Base-by-base conservation (phyloP, 2,113 vertebrate species). In the Panthera leo region DNA sequence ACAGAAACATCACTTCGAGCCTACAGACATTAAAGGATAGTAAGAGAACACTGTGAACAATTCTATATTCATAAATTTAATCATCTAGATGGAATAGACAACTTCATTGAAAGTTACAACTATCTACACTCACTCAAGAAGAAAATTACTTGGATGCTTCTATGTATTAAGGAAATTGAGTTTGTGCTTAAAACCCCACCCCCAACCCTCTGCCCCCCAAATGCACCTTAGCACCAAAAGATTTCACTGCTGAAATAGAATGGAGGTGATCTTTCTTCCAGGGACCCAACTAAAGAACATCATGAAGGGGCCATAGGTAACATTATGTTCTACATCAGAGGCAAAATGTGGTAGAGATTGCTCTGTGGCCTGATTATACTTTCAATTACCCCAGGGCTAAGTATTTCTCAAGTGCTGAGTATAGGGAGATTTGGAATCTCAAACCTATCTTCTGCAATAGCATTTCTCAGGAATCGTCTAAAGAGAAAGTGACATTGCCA, bases 401-500 rank as follows among this genome's bases (percentile, higher is more conserved):
- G 58, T 89, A 95, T 97, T 96, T 93, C 89, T 94, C 96, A 96
- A 95, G 42, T 85, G 21, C 48, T 84, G 73, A 93, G 73, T 83
- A 85, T 55, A 76, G n/a, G 68, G 76, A 97, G 85, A 95, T 97
- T 82, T 96, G 80, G 93, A 96, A 86, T 95, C 93, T 97, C 89
- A 97, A 89, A 94, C 65, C 75, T 95, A 96, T 96, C 88, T 31
- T 97, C 93, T 23, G 95, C 89, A 91, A 97, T 97, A 91, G 36
- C 91, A 90, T 97, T 97, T 98, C 75, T 95, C 85, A 89, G 70
- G 89, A 98, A 98, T 97, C 63, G 83, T 97, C 93, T 96, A 97
- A 98, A 98, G 97, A 98, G 97, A 98, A 98, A 97, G 94, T 97
- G 97, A 98, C 97, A 98, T 97, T 98, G 97, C 94, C 95, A 98